Conservation (phyloP, 2,888 invertebrate genomes). For the Drosophila dives region DNA sequence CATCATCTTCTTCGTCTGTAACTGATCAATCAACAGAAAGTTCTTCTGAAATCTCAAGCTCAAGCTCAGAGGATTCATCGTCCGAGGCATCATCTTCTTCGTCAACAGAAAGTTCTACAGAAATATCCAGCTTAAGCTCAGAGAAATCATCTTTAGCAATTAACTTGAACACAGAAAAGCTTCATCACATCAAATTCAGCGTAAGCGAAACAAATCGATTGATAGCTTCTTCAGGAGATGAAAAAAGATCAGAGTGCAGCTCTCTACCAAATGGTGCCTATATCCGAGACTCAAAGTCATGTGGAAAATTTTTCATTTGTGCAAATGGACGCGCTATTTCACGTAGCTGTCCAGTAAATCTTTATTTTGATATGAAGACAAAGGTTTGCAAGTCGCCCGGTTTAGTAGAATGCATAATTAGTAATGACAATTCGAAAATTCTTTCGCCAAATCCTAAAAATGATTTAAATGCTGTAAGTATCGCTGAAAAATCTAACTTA, state of each 20-base stretch:
- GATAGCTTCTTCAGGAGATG: background rate
- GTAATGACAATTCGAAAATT: background rate
- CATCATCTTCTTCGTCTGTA: background rate
- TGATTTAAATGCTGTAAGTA: no score
- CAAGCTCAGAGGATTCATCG: background rate
- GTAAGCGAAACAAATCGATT: background rate
- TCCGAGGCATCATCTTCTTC: background rate
- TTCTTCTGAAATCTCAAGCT: conserved; percentile 6
- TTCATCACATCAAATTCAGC: background rate
- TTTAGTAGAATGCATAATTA: conserved; percentile 41
- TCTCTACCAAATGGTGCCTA: conserved; percentile 39
- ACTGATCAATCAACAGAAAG: background rate
- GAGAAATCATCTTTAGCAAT: background rate
- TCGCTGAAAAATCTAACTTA: background rate
- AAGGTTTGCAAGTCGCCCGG: conserved; percentile 46
- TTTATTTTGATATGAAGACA: conserved; percentile 46
- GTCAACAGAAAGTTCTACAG: background rate
- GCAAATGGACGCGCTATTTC: conserved; percentile 34
- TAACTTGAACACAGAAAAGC: background rate
- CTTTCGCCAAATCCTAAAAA: background rate
- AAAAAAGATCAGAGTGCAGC: conserved; percentile 13
- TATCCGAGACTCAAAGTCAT: conserved; percentile 31
- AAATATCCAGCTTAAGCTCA: background rate
- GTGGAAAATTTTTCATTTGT: conserved; percentile 50
- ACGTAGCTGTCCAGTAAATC: conserved; percentile 34